Evolutionary conservation across 2,113 vertebrate species (phyloP).

Genomic region (Callaeas wilsoni): DNA sequence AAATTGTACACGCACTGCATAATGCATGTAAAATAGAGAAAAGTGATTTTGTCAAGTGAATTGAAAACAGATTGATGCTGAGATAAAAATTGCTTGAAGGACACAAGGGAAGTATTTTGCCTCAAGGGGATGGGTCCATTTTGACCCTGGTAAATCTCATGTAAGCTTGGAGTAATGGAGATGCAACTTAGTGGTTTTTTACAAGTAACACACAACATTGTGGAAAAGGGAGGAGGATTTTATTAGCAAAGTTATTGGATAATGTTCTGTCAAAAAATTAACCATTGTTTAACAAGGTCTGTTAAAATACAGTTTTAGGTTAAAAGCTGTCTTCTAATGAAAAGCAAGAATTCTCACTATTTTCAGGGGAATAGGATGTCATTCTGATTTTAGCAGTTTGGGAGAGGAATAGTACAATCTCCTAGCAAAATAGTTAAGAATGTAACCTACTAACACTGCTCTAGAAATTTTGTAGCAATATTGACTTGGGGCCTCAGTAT

Average conservation of each 20-base stretch:
- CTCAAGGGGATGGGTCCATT: not conserved
- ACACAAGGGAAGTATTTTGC: not conserved
- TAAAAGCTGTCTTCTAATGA: not conserved
- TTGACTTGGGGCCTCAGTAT: not conserved
- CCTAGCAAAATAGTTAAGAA: not conserved
- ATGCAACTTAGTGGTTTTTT: not conserved
- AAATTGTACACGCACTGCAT: not conserved
- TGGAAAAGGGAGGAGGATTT: not conserved
- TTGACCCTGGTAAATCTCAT: not conserved
- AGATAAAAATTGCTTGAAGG: not conserved
- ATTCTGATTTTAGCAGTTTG: not conserved
- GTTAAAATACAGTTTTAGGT: not conserved
- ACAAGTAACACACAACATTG: not conserved
- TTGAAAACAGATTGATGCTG: not conserved
- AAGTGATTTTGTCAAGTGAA: not conserved
- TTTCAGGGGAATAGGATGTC: not conserved
- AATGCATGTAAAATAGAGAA: not conserved
- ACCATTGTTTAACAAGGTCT: not conserved
- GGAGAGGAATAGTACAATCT: not conserved
- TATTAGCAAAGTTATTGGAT: not conserved
- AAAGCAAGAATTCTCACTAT: not conserved
- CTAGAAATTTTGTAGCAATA: not conserved
- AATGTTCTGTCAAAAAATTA: not conserved
- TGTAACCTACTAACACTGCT: not conserved
- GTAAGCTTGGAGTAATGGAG: not conserved